These are phyloP conservation scores for Agrotis clavis DNA, from an alignment of 2,888 invertebrate genomes.

Conservation along the genomic window DNA sequence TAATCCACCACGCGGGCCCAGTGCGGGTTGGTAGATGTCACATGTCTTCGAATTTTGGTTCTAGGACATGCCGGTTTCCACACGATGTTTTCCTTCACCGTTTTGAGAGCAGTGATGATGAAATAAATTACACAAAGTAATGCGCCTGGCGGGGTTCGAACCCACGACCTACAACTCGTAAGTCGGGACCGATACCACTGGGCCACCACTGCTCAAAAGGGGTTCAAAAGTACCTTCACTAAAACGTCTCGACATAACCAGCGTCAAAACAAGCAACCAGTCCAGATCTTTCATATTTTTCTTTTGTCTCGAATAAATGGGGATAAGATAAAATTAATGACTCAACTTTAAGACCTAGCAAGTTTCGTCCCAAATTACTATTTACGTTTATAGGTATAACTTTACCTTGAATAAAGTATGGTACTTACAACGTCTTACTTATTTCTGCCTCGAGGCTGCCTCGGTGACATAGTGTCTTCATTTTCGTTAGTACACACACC, in stretches of 20 bases:
- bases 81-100: no score
- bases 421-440: constrained; percentile 30
- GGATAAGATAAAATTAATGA: constrained; percentile 43
- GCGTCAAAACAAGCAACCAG: constrained; percentile 8
- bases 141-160: no score
- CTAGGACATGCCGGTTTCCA: no score
- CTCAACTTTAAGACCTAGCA: constrained; percentile 37
- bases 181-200: no score
- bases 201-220: no score
- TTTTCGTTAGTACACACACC: constrained; percentile 12
- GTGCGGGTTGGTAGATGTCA: no score
- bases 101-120: no score
- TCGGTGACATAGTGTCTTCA: constrained; percentile 14
- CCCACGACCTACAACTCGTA: no score
- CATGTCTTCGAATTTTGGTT: no score
- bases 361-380: constrained; percentile 28
- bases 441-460: constrained; percentile 27
- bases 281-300: constrained; percentile 23
- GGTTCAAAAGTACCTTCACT: background rate
- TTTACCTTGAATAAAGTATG: constrained; percentile 43
- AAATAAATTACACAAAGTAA: no score
- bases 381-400: constrained; percentile 29
- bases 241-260: background rate
- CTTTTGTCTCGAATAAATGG: constrained; percentile 39
- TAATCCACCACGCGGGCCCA: no score